Evolutionary conservation across 64 coral and sea anemone genomes (phyloP), one percentile per base, ranked within the genome.

Genomic region (Montipora foliosa): DNA sequence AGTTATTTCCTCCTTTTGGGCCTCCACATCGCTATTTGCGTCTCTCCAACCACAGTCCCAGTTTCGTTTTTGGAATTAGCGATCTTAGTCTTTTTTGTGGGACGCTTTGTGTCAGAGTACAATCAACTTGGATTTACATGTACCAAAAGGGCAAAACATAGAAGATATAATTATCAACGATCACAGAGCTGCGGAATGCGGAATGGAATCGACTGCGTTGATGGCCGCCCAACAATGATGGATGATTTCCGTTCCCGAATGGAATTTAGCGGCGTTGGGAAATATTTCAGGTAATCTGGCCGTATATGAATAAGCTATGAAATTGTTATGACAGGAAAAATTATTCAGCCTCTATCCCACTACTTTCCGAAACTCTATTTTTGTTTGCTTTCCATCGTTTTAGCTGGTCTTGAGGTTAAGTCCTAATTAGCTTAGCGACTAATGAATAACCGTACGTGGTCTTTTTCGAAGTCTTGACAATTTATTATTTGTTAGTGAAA

Each of bases 11-110:
- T 51, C 58, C 49, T 88, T 5, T 17, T 88, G 49, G 87, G 87
- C 47, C 87, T 88, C 16, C 87, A 88, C 46, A 45, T 88, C 6
- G 70, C 72, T 4, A 77, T 88, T 71, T 88, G 87, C 17, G 17
- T 88, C 55, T 45, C 69, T 0, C 87, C 87, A 62, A 19, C 87
- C 6, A 72, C 68, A 61, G 49, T 88, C 49, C 12, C 69, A 19
- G 76, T 88, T 49, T 76, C 87, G 1, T 49, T 49, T 0, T 9
- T 59, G 87, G 87, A 88, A 59, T 76, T 49, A 49, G 70, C 73
- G 72, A 88, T 88, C 87, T 50, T 51, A 8, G 12, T 88, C 8
- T 88, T 88, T 17, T 77, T 88, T 59, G 14, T 60, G 15, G 87
- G 87, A 4, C 87, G 64, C 15, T 88, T 76, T 5, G 49, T 76